Percentiles rank a stretch among this genome's conserved stretches.
These are phyloP conservation scores for Machimus atricapillus DNA, from an alignment of 2,888 invertebrate genomes.

Conservation along the genomic window DNA sequence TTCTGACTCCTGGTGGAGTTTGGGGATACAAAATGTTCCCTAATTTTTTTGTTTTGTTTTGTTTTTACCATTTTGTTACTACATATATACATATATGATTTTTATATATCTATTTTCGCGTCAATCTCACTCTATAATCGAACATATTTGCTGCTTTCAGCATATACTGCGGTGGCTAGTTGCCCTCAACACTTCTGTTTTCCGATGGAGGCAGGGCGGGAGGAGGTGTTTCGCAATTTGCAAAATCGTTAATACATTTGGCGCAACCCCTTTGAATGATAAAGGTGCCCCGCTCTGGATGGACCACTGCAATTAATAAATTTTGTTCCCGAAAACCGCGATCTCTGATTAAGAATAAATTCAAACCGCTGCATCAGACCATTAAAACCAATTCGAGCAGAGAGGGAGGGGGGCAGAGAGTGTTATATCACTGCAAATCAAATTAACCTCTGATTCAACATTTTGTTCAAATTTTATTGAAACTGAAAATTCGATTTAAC, in stretches of 20 bases:
- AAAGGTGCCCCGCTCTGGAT: background rate
- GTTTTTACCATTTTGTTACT: background rate
- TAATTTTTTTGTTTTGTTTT: too few species aligned
- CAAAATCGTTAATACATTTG: conserved; percentile 5
- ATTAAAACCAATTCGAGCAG: conserved; percentile 1
- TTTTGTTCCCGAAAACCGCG: conserved; percentile 21
- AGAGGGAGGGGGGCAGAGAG: background rate
- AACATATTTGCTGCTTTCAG: background rate
- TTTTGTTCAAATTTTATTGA: conserved; percentile 36
- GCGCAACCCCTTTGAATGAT: background rate
- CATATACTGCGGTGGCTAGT: background rate
- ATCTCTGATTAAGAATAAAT: conserved; percentile 34
- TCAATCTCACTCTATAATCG: background rate
- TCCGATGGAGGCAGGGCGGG: background rate
- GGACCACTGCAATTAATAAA: conserved; percentile 30
- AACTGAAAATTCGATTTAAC: conserved; percentile 30
- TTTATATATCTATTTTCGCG: background rate
- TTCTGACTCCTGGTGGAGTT: background rate
- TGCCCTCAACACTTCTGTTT: background rate
- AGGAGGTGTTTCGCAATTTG: background rate
- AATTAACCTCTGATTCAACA: conserved; percentile 36
- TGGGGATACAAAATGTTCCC: background rate
- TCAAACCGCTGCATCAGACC: conserved; percentile 9
- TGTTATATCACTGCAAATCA: conserved; percentile 33
- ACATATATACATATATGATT: too few species aligned